Conservation (phyloP, 2,113 vertebrate species). For the Dasyornis broadbenti region DNA sequence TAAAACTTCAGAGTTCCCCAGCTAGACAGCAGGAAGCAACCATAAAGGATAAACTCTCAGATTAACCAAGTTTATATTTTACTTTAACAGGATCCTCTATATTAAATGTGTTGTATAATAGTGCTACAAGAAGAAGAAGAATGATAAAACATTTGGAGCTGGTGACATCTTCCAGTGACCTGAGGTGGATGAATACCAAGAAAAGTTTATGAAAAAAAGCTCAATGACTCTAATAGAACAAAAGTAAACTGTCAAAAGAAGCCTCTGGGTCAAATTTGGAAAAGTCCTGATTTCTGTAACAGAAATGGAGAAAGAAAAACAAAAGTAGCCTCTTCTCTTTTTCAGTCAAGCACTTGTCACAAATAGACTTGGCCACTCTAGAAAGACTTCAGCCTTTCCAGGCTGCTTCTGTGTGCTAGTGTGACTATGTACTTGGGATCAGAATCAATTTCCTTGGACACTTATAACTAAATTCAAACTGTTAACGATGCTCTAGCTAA, state of each 20-base stretch:
- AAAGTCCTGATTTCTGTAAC: neutral
- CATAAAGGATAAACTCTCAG: neutral
- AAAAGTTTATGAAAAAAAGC: neutral
- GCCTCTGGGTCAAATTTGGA: neutral
- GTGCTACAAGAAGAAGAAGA: neutral
- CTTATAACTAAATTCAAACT: neutral
- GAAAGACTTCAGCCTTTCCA: neutral
- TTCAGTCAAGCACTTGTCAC: neutral
- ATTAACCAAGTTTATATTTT: neutral
- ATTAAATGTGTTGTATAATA: neutral
- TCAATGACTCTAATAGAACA: neutral
- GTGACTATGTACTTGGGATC: neutral
- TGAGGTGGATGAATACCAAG: neutral
- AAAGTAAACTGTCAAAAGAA: neutral
- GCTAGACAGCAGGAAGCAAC: neutral
- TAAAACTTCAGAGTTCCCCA: neutral
- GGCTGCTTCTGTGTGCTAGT: neutral
- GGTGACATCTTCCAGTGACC: neutral
- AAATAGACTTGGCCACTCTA: neutral
- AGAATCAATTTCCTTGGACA: neutral
- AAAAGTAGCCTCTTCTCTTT: neutral
- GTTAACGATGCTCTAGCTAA: neutral
- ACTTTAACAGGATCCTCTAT: neutral
- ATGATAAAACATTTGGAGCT: neutral
- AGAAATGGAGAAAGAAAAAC: neutral